Evolutionary conservation across 1,140 invertebrate species (phyloP).

Genomic region (Drosophila equinoxialis): DNA sequence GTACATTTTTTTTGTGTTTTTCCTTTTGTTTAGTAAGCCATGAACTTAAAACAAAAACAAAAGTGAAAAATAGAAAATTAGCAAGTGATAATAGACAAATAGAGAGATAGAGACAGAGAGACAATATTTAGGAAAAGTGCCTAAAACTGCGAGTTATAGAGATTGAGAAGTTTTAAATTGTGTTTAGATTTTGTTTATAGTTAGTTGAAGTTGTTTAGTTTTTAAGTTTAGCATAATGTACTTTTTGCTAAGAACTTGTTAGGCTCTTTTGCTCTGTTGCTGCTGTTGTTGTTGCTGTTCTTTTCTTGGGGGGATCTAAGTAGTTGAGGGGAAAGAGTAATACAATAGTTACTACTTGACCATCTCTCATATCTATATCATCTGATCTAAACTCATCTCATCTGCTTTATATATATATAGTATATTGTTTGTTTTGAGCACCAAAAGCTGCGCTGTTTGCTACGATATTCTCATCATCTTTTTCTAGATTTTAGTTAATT

Average conservation of each 20-base stretch:
- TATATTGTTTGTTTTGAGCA: slow-evolving; percentile 48
- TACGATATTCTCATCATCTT: slow-evolving; percentile 33
- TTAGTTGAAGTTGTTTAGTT: slow-evolving; percentile 7
- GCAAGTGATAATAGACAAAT: neutral
- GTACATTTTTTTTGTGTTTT: slow-evolving; percentile 52
- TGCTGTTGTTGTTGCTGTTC: neutral
- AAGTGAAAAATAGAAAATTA: neutral
- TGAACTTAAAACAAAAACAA: slow-evolving; percentile 9
- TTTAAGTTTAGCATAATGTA: neutral
- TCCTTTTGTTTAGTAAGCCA: slow-evolving; percentile 27
- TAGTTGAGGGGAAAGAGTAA: slow-evolving; percentile 4
- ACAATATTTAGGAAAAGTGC: neutral
- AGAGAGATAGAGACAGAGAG: neutral
- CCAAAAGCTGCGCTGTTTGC: slow-evolving; percentile 56
- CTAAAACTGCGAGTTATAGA: neutral
- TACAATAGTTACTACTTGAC: slow-evolving; percentile 13
- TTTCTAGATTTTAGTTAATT: slow-evolving; percentile 39
- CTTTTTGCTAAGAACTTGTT: slow-evolving; percentile 1
- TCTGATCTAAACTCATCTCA: slow-evolving; percentile 1
- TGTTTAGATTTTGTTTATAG: neutral
- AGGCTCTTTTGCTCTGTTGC: neutral
- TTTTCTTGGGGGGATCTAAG: neutral
- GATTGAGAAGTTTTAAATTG: neutral
- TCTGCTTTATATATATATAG: slow-evolving; percentile 5
- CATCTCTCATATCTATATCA: neutral